Percentiles rank a stretch among this genome's conserved stretches.
These are phyloP conservation scores for Cygnus olor DNA, from an alignment of 2,797 vertebrate genomes.

Conservation along the genomic window DNA sequence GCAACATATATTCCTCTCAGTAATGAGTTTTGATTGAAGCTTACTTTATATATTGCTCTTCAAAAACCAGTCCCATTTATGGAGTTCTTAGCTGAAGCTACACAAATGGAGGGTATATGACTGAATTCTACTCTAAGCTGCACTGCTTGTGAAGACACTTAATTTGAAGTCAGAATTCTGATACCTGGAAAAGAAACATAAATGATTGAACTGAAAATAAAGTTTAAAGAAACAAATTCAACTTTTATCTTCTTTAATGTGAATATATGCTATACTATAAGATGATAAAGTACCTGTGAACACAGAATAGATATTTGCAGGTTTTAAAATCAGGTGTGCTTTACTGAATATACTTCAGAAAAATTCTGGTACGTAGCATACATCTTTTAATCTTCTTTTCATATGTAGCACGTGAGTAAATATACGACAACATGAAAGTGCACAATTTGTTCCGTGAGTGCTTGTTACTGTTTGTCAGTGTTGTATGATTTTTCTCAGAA, in stretches of 20 bases:
- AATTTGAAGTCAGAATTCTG: neutral
- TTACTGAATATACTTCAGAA: neutral
- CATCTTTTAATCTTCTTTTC: slow-evolving; percentile 7
- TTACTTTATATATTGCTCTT: neutral
- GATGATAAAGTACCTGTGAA: neutral
- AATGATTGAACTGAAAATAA: neutral
- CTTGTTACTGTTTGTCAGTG: neutral
- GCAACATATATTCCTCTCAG: neutral
- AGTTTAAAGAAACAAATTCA: neutral
- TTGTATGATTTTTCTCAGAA: neutral
- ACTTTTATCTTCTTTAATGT: neutral
- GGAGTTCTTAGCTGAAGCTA: neutral
- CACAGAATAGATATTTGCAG: neutral
- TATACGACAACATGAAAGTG: neutral
- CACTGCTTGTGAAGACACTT: neutral
- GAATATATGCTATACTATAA: neutral
- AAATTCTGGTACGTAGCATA: neutral
- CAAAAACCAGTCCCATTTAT: neutral
- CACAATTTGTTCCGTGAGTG: neutral
- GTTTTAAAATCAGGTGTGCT: neutral
- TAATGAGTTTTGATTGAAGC: neutral
- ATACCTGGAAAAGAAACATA: neutral
- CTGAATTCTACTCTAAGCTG: neutral
- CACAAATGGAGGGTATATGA: neutral
- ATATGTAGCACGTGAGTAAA: neutral